Evolutionary conservation across 2,113 vertebrate species (phyloP).

Genomic region (Eudorcas thomsonii): DNA sequence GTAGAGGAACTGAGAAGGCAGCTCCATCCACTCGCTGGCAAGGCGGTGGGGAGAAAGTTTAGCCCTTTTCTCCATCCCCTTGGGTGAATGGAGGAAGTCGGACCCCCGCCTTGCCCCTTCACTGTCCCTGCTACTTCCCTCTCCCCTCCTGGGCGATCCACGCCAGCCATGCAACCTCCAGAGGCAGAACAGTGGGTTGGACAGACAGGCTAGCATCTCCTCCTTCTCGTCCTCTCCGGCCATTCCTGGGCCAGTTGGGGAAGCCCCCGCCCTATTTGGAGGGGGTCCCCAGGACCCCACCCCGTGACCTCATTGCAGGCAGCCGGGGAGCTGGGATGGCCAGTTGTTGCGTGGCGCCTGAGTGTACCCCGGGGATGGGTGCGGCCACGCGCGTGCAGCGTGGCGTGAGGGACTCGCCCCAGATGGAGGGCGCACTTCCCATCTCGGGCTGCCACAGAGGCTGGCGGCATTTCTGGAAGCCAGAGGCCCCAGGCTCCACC

Average conservation of each 20-base stretch:
- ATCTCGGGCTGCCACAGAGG: background rate
- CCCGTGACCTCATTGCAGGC: constrained; percentile 70
- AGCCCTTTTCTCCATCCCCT: background rate
- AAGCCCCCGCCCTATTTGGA: constrained; percentile 51
- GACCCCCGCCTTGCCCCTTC: accelerated
- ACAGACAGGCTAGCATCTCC: background rate
- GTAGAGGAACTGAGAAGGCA: background rate
- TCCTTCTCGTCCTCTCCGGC: background rate
- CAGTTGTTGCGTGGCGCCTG: constrained; percentile 49
- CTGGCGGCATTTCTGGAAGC: constrained; percentile 17
- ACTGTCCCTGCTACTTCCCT: background rate
- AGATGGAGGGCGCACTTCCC: background rate
- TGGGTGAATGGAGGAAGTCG: background rate
- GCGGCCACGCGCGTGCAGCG: constrained; percentile 30
- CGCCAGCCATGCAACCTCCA: background rate
- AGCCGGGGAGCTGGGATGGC: constrained; percentile 25
- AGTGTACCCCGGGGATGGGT: constrained; percentile 62
- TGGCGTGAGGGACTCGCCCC: constrained; percentile 25
- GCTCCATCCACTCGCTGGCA: background rate
- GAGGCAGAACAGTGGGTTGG: no score
- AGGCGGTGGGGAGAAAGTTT: no score
- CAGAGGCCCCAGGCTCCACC: constrained; percentile 36
- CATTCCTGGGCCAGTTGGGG: background rate
- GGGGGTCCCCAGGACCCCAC: constrained; percentile 57
- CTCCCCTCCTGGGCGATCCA: background rate